These are phyloP conservation scores for Polyommatus iphigenia DNA, from an alignment of 2,888 invertebrate genomes.

Conservation along the genomic window DNA sequence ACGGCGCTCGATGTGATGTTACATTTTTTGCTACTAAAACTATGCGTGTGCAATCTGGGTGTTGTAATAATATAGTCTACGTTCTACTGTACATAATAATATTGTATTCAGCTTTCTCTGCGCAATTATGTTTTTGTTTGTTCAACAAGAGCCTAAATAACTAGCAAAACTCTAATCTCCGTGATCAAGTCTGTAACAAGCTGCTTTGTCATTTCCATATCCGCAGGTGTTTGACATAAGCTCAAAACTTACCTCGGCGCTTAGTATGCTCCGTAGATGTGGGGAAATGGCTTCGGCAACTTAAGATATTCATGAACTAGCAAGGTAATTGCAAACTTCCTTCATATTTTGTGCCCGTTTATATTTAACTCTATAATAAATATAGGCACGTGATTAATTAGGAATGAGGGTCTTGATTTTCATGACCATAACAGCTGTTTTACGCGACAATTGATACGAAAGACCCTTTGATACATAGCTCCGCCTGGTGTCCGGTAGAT, in stretches of 20 bases:
- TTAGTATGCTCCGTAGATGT: slow-evolving; percentile 26
- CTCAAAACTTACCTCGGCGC: slow-evolving; percentile 29
- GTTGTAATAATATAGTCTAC: not conserved
- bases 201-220: slow-evolving; percentile 29
- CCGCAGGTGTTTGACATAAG: slow-evolving; percentile 30
- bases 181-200: slow-evolving; percentile 24
- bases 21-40: no score
- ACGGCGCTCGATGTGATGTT: no score
- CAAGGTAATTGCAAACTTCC: slow-evolving; percentile 34
- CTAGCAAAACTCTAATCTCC: slow-evolving; percentile 17
- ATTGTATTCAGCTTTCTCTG: not conserved
- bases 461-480: no score
- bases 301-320: slow-evolving; percentile 36
- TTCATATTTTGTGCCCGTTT: slow-evolving; percentile 13
- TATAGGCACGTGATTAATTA: no score
- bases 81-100: not conserved
- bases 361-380: not conserved
- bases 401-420: no score
- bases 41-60: no score
- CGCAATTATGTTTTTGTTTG: not conserved
- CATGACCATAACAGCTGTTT: no score
- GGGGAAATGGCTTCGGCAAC: slow-evolving; percentile 37
- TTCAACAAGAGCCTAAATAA: slow-evolving; percentile 1
- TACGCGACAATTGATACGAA: no score
- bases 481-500: not conserved